A percentile compares a stretch with the other conserved stretches of the same genome.
phyloP scores from a whole-genome alignment of 1,140 invertebrate genomes.

The Matsumurasca onukii region DNA sequence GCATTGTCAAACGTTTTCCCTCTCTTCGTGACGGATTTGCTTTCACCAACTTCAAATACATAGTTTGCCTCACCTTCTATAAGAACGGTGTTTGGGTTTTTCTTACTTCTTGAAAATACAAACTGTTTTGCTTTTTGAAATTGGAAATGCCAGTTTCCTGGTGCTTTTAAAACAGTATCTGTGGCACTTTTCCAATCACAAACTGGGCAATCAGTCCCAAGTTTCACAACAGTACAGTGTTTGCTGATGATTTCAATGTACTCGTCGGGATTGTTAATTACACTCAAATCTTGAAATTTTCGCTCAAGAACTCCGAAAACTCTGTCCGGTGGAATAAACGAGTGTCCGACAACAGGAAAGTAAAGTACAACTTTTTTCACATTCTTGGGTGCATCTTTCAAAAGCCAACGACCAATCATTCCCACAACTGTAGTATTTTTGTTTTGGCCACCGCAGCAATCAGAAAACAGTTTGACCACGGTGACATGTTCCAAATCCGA shows the following conservation, averaged over 20 bases:
- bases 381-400: constrained; percentile 23
- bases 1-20: neutral
- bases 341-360: constrained; percentile 43
- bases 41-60: neutral
- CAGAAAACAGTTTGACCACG: neutral
- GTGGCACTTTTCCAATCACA: neutral
- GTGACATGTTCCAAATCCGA: constrained; percentile 26
- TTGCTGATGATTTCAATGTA: constrained; percentile 24
- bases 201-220: neutral
- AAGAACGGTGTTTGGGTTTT: neutral
- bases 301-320: constrained; percentile 44
- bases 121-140: neutral
- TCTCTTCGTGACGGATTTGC: neutral
- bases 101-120: neutral
- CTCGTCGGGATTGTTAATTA: constrained; percentile 31
- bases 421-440: constrained; percentile 8
- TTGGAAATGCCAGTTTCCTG: neutral
- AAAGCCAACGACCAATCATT: constrained; percentile 6
- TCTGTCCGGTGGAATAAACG: constrained; percentile 44
- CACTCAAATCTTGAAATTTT: constrained; percentile 38
- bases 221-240: neutral
- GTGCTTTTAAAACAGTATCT: neutral
- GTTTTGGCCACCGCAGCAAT: constrained; percentile 4
- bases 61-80: neutral
- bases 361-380: neutral